A percentile compares a stretch with the other conserved stretches of the same genome.
phyloP scores from a whole-genome alignment of 2,797 vertebrate species.

The Macroramphosus scolopax region DNA sequence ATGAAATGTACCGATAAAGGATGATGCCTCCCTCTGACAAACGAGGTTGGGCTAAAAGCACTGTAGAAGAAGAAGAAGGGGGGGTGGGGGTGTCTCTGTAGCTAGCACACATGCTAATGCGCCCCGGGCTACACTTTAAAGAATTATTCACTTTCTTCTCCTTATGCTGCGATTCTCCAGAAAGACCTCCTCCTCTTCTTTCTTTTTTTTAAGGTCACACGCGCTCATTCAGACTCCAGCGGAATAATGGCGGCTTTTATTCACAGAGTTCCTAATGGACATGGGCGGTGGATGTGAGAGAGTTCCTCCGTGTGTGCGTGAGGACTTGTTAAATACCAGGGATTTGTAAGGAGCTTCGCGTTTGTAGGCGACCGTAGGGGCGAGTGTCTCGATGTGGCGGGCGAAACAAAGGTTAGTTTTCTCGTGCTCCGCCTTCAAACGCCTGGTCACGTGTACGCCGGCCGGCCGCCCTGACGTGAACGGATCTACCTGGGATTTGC shows the following conservation, averaged over 20 bases:
- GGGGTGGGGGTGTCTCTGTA: constrained; percentile 32
- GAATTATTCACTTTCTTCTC: constrained; percentile 65
- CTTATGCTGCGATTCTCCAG: constrained; percentile 55
- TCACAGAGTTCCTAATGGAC: constrained; percentile 34
- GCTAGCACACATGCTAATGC: constrained; percentile 61
- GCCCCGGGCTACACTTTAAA: constrained; percentile 66
- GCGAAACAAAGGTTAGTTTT: too few relatives aligned
- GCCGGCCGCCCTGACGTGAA: too few relatives aligned
- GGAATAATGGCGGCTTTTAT: constrained; percentile 34
- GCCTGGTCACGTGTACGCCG: too few relatives aligned
- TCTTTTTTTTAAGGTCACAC: constrained; percentile 55
- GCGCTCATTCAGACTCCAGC: constrained; percentile 32
- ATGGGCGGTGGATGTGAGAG: constrained; percentile 9
- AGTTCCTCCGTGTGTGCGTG: constrained; percentile 10
- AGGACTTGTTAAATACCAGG: too few relatives aligned
- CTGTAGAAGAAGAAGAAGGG: constrained; percentile 17
- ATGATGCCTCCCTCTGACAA: constrained; percentile 74
- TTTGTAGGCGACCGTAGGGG: background rate
- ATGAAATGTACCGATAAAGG: constrained; percentile 75
- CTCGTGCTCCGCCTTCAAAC: too few relatives aligned
- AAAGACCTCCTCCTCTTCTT: too few relatives aligned
- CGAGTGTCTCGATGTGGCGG: too few relatives aligned
- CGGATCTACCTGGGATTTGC: too few relatives aligned
- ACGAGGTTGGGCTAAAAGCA: constrained; percentile 61
- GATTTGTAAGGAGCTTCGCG: background rate